Percentiles rank a stretch among this genome's conserved stretches.
phyloP scores from a whole-genome alignment of 2,888 invertebrate genomes.

The Hipparchia semele region DNA sequence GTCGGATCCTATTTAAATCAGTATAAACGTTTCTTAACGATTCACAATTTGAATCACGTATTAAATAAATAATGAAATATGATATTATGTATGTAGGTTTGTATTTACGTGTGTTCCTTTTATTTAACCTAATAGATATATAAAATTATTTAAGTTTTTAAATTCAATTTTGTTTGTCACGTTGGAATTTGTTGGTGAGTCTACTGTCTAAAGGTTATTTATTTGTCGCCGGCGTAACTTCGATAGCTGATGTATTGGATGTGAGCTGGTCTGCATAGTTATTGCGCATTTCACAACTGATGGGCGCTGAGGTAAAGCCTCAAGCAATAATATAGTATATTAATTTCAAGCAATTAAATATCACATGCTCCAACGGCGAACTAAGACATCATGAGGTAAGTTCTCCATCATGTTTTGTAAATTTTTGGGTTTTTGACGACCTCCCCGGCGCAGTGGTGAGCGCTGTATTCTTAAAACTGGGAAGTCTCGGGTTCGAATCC shows the following conservation, averaged over 20 bases:
- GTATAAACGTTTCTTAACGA: constrained; percentile 31
- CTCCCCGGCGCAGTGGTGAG: too few relatives aligned
- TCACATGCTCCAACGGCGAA: too few relatives aligned
- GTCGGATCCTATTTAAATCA: constrained; percentile 25
- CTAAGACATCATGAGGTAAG: too few relatives aligned
- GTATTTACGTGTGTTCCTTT: too few relatives aligned
- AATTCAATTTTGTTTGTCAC: not conserved
- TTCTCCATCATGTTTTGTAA: too few relatives aligned
- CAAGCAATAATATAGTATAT: too few relatives aligned
- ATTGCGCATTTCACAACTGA: constrained; percentile 18
- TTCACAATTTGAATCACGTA: constrained; percentile 29
- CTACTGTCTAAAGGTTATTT: constrained; percentile 45
- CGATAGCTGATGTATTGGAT: constrained; percentile 62
- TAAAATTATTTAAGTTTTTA: too few relatives aligned
- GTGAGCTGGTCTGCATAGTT: constrained; percentile 23
- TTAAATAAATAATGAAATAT: constrained; percentile 42
- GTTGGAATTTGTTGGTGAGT: constrained; percentile 23
- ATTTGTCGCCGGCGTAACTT: constrained; percentile 55
- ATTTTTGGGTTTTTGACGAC: too few relatives aligned
- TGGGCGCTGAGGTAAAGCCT: not conserved
- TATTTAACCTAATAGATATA: too few relatives aligned
- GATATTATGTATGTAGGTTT: constrained; percentile 27
- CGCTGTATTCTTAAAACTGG: too few relatives aligned
- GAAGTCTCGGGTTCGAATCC: too few relatives aligned
- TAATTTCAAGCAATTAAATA: too few relatives aligned